A percentile compares a stretch with the other conserved stretches of the same genome.
phyloP scores from a whole-genome alignment of 30 jellyfish, hydroid and myxozoan species.

The Pseudorhiza aurosa region DNA sequence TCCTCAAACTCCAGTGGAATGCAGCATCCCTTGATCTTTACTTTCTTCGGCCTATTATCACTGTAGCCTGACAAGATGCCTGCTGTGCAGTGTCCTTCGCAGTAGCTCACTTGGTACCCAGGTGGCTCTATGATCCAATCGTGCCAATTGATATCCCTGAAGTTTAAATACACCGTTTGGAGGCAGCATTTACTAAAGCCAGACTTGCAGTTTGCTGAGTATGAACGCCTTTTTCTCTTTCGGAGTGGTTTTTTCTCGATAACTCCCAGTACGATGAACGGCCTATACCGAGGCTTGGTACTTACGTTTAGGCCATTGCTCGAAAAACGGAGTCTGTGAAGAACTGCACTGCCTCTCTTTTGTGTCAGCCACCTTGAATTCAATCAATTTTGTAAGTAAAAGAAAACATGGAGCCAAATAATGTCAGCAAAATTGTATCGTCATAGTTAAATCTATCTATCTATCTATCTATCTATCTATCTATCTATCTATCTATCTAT shows the following conservation, averaged over 20 bases:
- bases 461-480: too few relatives aligned
- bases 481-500: too few relatives aligned
- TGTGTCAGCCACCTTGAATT: slow-evolving; percentile 22
- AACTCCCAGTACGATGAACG: slow-evolving; percentile 42
- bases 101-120: slow-evolving; percentile 53
- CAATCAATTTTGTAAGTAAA: too few relatives aligned
- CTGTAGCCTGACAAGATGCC: slow-evolving; percentile 24
- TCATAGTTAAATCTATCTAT: too few relatives aligned
- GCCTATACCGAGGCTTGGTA: slow-evolving; percentile 49
- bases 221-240: slow-evolving; percentile 21
- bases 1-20: slow-evolving; percentile 51
- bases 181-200: slow-evolving; percentile 60
- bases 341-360: neutral
- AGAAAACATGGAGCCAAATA: too few relatives aligned
- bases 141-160: slow-evolving; percentile 59
- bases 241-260: slow-evolving; percentile 5
- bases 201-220: slow-evolving; percentile 26
- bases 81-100: slow-evolving; percentile 63
- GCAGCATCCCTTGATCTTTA: slow-evolving; percentile 30
- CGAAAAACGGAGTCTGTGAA: slow-evolving; percentile 11
- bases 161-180: slow-evolving; percentile 24
- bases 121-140: slow-evolving; percentile 68
- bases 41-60: neutral
- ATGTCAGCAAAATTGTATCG: too few relatives aligned
- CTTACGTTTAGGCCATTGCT: slow-evolving; percentile 31